Conservation (phyloP, 2,888 invertebrate genomes). For the Machimus atricapillus region DNA sequence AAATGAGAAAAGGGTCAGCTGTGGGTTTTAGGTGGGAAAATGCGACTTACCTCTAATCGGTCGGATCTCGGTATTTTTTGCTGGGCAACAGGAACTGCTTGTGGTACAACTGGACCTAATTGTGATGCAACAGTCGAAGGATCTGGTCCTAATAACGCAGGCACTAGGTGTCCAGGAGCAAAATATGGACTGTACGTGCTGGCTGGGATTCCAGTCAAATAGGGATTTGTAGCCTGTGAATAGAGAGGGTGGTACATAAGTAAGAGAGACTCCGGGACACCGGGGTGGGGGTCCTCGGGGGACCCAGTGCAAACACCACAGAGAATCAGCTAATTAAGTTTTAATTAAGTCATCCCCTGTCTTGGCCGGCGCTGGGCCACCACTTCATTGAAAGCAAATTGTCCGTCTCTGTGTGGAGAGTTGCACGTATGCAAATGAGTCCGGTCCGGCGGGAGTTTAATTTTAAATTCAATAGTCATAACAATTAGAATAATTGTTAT, state of each 20-base stretch:
- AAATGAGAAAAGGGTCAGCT: neutral
- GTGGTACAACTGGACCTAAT: slow-evolving; percentile 79
- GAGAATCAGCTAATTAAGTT: slow-evolving; percentile 35
- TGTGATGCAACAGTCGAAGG: slow-evolving; percentile 81
- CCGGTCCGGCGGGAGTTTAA: neutral
- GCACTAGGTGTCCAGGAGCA: slow-evolving; percentile 87
- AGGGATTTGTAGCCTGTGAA: slow-evolving; percentile 85
- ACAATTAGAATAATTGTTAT: slow-evolving; percentile 43
- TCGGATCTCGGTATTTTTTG: slow-evolving; percentile 95
- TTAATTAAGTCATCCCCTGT: slow-evolving; percentile 33
- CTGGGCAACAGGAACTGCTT: slow-evolving; percentile 86
- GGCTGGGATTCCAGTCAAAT: slow-evolving; percentile 89
- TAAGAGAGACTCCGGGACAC: neutral
- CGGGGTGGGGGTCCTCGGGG: neutral
- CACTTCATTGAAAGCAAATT: slow-evolving; percentile 8
- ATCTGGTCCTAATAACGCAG: slow-evolving; percentile 88
- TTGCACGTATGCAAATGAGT: slow-evolving; percentile 20
- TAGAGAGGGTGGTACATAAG: neutral
- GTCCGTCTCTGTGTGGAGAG: neutral
- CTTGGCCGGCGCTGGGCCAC: neutral
- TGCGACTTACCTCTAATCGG: slow-evolving; percentile 88
- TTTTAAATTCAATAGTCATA: slow-evolving; percentile 43
- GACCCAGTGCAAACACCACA: neutral
- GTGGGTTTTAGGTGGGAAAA: neutral
- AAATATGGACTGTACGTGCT: slow-evolving; percentile 92